Percentiles rank a stretch among this genome's conserved stretches.
These are phyloP conservation scores for Sciurus niger DNA, from an alignment of 2,113 vertebrate species.

Conservation along the genomic window DNA sequence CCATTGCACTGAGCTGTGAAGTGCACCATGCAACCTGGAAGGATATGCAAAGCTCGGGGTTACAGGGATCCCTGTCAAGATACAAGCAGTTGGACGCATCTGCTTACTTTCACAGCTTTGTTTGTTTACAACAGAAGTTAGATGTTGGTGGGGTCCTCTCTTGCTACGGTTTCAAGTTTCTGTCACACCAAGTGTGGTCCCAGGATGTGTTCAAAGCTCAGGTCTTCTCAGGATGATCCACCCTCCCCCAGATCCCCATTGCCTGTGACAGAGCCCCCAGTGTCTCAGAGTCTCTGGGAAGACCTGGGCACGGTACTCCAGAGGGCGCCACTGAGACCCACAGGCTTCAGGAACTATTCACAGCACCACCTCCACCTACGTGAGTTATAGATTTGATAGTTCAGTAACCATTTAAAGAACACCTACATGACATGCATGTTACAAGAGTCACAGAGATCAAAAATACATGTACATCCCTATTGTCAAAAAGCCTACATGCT, in stretches of 20 bases:
- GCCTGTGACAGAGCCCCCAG: rapidly evolving
- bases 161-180: neutral
- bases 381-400: neutral
- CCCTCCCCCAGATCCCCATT: neutral
- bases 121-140: neutral
- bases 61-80: rapidly evolving
- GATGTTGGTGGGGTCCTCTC: neutral
- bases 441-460: neutral
- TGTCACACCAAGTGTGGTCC: too few relatives aligned
- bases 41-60: neutral
- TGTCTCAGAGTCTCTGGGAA: too few relatives aligned
- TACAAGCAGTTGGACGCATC: neutral
- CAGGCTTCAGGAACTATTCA: neutral
- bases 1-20: neutral
- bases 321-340: too few relatives aligned
- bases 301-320: too few relatives aligned
- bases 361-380: neutral
- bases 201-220: neutral
- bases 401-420: too few relatives aligned
- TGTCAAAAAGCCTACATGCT: neutral
- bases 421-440: neutral
- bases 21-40: rapidly evolving
- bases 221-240: neutral
- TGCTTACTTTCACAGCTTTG: neutral
- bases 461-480: neutral